Evolutionary conservation across 2,113 vertebrate species (phyloP), one percentile per base, ranked within the genome.

Genomic region (Acanthochromis polyacanthus): DNA sequence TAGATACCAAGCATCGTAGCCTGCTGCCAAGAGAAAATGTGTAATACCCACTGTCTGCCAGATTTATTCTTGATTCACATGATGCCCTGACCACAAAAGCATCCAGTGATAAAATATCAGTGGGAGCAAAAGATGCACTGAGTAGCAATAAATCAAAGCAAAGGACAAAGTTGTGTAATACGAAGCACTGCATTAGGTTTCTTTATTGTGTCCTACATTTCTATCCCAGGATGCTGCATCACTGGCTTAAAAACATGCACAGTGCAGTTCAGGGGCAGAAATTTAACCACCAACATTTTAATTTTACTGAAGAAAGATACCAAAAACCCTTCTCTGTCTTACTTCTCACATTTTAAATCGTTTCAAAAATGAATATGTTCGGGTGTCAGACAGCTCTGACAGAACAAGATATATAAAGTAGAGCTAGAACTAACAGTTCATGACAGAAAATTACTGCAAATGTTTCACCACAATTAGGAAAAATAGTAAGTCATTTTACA

Each of bases 1-100:
- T 61, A 68, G 62, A 77, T 36, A 77, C 20, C 1, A 16, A 50
- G 55, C 64, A 71, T 69, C 57, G 46, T 55, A 59, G 62, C 45
- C 16, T 67, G 59, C 43, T 63, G 73, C 22, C 22, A 45, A 46
- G 12, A 66, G 65, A 40, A 71, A 56, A 57, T 76, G 45, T 48
- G 20, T 56, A 61, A 36, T 23, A 40, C 20, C 43, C 5, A 16
- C 40, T 58, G 25, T 69, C 16, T 50, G 16, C 19, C 32, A 72
- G 23, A 70, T 80, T 9, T 62, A 32, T 52, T 71, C 9, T 57
- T 38, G 40, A 67, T 72, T 73, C 75, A 85, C 64, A 32, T 78
- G 61, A 70, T 22, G 40, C 36, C 55, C 51, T 62, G 20, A 16
- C 22, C 62, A 45, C 38, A 69, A 25, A 71, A 6, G 0, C 4